Percentiles rank a stretch among this genome's conserved stretches.
These are phyloP conservation scores for Acanthosepion pharaonis DNA, from an alignment of 2,888 invertebrate species.

Conservation along the genomic window DNA sequence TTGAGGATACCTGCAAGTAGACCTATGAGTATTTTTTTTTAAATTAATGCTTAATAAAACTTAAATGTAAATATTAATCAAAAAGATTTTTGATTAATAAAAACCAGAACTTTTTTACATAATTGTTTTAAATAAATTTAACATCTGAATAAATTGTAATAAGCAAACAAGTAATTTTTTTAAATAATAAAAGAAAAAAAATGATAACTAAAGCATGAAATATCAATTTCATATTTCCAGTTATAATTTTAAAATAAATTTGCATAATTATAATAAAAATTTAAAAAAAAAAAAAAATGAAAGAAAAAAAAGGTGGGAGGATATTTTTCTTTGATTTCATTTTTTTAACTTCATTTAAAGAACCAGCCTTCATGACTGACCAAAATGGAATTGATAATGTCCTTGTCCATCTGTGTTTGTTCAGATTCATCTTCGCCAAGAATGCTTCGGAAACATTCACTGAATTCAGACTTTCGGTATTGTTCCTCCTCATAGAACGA, in stretches of 20 bases:
- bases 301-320: not conserved
- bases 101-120: not conserved
- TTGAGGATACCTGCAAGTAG: not conserved
- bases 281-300: not conserved
- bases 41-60: not conserved
- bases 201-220: not conserved
- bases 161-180: not conserved
- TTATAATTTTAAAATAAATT: not conserved
- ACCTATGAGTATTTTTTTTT: not conserved
- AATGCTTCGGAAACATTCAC: conserved; percentile 57
- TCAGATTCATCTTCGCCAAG: conserved; percentile 58
- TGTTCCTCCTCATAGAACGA: conserved; percentile 66
- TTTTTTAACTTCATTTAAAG: not conserved
- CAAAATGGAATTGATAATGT: conserved; percentile 41
- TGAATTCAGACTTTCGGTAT: conserved; percentile 61
- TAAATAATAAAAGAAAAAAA: not conserved
- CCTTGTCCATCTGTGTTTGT: conserved; percentile 55
- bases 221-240: not conserved
- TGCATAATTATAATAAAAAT: not conserved
- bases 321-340: not conserved
- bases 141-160: not conserved
- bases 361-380: conserved; percentile 41
- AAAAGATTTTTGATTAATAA: not conserved
- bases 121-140: not conserved
- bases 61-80: not conserved